A percentile compares a stretch with the other conserved stretches of the same genome.
Evolutionary conservation across 2,888 invertebrate species (phyloP).

Genomic region (Limenitis camilla): DNA sequence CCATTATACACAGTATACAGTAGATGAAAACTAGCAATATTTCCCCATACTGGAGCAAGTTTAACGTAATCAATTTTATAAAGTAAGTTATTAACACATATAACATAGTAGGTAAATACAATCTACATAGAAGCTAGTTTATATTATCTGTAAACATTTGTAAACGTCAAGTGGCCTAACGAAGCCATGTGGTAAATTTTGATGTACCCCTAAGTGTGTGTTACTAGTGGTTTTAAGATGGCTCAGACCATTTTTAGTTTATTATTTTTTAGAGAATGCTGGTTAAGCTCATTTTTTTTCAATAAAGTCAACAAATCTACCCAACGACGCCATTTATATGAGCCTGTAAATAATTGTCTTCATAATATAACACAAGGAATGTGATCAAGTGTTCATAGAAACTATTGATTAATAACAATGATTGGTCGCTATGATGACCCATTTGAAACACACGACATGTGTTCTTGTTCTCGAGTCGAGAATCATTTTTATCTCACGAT

Average conservation of each 20-base stretch:
- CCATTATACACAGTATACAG: too few species aligned
- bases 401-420: slow-evolving; percentile 18
- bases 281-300: too few species aligned
- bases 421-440: slow-evolving; percentile 17
- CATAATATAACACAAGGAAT: not conserved
- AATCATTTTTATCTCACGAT: slow-evolving; percentile 14
- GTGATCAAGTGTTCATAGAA: slow-evolving; percentile 9
- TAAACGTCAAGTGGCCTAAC: slow-evolving; percentile 47
- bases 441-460: slow-evolving; percentile 16
- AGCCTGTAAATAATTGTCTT: too few species aligned
- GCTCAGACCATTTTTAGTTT: not conserved
- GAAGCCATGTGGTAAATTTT: slow-evolving; percentile 38
- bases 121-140: not conserved
- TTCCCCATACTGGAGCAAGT: too few species aligned
- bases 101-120: not conserved
- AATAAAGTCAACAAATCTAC: too few species aligned
- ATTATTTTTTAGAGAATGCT: not conserved
- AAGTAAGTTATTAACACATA: too few species aligned
- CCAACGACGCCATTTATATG: too few species aligned
- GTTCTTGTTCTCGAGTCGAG: slow-evolving; percentile 1
- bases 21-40: too few species aligned
- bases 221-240: not conserved
- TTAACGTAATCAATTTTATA: too few species aligned
- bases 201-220: not conserved
- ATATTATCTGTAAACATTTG: slow-evolving; percentile 33